Conservation (phyloP, 2,888 invertebrate genomes). For the Osmoderma eremita region DNA sequence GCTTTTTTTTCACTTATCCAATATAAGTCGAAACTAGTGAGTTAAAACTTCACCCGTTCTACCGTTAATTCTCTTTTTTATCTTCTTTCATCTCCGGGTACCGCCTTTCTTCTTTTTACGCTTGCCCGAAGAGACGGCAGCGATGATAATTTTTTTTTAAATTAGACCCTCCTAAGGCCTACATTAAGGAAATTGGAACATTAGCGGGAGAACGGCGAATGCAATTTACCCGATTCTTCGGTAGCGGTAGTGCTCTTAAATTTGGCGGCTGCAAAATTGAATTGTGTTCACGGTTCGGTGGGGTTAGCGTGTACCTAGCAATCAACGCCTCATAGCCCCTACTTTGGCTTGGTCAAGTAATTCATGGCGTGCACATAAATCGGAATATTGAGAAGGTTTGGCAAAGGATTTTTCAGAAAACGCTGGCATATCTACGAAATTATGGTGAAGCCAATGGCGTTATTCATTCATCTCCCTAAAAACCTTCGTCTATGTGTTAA, state of each 20-base stretch:
- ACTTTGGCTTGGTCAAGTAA: no score
- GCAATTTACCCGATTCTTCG: not conserved
- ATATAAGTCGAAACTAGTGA: no score
- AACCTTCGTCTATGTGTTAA: no score
- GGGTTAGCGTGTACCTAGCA: not conserved
- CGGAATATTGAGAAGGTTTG: no score
- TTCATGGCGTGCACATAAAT: no score
- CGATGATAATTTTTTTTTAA: no score
- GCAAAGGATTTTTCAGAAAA: no score
- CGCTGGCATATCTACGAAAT: no score
- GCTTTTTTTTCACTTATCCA: no score
- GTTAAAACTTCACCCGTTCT: not conserved
- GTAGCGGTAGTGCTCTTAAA: not conserved
- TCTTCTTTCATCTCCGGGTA: not conserved
- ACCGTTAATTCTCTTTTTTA: not conserved
- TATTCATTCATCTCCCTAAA: no score
- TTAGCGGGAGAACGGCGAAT: not conserved
- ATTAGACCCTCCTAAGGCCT: not conserved
- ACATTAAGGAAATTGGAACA: conserved; percentile 4
- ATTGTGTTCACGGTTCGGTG: not conserved
- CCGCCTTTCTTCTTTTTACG: not conserved
- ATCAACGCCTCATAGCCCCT: not conserved
- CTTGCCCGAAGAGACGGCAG: not conserved
- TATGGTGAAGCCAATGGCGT: no score
- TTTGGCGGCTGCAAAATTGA: conserved; percentile 7